Base-by-base conservation (phyloP, 2,797 vertebrate genomes). In the Cercopithecus petaurista region DNA sequence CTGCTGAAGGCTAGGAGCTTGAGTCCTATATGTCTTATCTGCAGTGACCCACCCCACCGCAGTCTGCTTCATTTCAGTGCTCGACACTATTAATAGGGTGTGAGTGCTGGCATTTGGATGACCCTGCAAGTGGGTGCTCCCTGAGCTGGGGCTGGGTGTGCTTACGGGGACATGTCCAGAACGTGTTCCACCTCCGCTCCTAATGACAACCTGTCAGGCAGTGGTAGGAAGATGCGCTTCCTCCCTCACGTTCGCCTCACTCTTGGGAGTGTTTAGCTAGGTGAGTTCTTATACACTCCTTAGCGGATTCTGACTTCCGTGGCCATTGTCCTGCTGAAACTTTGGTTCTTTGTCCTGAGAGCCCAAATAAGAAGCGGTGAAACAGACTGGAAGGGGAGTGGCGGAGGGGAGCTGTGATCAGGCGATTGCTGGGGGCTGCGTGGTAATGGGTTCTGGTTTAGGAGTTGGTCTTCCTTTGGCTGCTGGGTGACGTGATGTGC, bases 1-100 rank as follows among this genome's bases (percentile, higher is more conserved):
- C 52, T 0, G 3, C 2, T 0, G n/a, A 14, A 48, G 33, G 67
- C 15, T 8, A 24, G 79, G 50, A 52, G 24, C 0, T 0, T 0
- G 1, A 12, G 2, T 67, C 36, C 82, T 1, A 8, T n/a, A 4
- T 67, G 7, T 89, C 46, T 76, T 41, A 2, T 5, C 8, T 19
- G 61, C 17, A 67, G 61, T n/a, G 61, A n/a, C 17, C 43, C 12
- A 8, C 12, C n/a, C 2, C 28, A 14, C 21, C 6, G 2, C 4
- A 36, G 5, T 10, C 46, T 11, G 22, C 59, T 64, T 64, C 55
- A 19, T 36, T 73, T 24, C 46, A 24, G 72, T 84, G 83, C 76
- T 46, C 1, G 30, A 21, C 39, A 7, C 95, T 96, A 4, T 97
- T 88, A 75, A 72, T 85, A 90, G 72, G 24, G 28, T 19, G 9